A percentile compares a stretch with the other conserved stretches of the same genome.
phyloP scores from a whole-genome alignment of 2,888 invertebrate genomes.

The Megalurothrips usitatus region DNA sequence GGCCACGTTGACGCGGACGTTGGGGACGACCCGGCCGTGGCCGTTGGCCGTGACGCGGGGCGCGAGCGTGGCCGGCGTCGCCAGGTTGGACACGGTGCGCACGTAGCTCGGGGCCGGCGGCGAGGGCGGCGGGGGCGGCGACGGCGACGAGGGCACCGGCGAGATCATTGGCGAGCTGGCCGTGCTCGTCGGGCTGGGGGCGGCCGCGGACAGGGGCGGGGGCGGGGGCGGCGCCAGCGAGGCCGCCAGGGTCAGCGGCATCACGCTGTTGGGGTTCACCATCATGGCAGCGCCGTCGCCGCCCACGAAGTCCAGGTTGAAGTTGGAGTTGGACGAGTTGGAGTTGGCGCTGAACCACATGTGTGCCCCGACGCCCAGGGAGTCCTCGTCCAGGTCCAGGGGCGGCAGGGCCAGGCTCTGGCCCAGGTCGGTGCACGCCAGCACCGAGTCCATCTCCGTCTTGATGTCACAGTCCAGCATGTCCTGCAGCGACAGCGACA shows the following conservation, averaged over 20 bases:
- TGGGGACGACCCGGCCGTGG: background rate
- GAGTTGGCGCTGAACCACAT: constrained; percentile 36
- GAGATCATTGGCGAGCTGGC: background rate
- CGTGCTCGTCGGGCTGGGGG: constrained; percentile 33
- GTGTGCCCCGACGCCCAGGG: constrained; percentile 41
- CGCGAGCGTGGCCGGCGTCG: background rate
- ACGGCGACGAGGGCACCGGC: constrained; percentile 43
- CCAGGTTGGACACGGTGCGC: constrained; percentile 5
- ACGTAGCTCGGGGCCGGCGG: constrained; percentile 5
- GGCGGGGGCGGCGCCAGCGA: constrained; percentile 31
- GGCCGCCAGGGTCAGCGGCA: constrained; percentile 58
- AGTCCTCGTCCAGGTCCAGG: constrained; percentile 61
- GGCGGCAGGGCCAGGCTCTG: constrained; percentile 48
- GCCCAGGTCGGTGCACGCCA: constrained; percentile 56
- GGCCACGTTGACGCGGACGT: background rate
- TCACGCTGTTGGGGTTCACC: constrained; percentile 87
- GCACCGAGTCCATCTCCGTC: constrained; percentile 74
- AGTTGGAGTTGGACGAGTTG: constrained; percentile 35
- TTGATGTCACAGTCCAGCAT: constrained; percentile 88
- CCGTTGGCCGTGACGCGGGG: background rate
- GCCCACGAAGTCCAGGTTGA: constrained; percentile 32
- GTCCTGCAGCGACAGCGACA: constrained; percentile 71
- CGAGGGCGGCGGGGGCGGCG: constrained; percentile 46
- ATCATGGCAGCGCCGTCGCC: constrained; percentile 54
- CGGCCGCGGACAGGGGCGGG: constrained; percentile 10